Conservation (phyloP, 35 echinoderm and acorn worm genomes). For the Holothuria glaberrima region DNA sequence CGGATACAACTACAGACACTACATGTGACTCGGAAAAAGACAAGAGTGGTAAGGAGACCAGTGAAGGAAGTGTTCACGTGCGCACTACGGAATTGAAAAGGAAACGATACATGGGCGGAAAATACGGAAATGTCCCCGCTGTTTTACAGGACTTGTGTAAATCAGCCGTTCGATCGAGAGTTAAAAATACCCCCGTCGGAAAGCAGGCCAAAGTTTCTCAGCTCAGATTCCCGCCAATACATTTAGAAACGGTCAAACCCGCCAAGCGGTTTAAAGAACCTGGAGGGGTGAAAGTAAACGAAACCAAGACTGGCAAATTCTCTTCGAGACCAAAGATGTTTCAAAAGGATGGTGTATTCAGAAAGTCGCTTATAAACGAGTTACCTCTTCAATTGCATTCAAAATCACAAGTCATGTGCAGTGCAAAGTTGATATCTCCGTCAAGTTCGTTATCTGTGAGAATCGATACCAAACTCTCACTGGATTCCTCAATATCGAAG, state of each 20-base stretch:
- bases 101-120: background rate
- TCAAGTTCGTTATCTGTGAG: no score
- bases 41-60: background rate
- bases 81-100: background rate
- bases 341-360: background rate
- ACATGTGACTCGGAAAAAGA: background rate
- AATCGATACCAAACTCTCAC: background rate
- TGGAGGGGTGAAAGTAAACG: background rate
- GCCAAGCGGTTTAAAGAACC: background rate
- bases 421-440: no score
- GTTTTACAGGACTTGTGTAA: background rate
- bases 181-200: background rate
- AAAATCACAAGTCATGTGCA: background rate
- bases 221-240: slow-evolving; percentile 32
- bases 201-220: background rate
- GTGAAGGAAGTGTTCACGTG: no score
- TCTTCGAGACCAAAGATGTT: background rate
- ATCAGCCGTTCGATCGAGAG: background rate
- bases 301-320: background rate
- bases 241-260: background rate
- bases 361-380: background rate
- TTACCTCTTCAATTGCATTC: background rate
- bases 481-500: background rate
- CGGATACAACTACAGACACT: no score
- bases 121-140: background rate